Percentiles rank a stretch among this genome's conserved stretches.
Evolutionary conservation across 2,888 invertebrate species (phyloP).

Genomic region (Athalia circularis): DNA sequence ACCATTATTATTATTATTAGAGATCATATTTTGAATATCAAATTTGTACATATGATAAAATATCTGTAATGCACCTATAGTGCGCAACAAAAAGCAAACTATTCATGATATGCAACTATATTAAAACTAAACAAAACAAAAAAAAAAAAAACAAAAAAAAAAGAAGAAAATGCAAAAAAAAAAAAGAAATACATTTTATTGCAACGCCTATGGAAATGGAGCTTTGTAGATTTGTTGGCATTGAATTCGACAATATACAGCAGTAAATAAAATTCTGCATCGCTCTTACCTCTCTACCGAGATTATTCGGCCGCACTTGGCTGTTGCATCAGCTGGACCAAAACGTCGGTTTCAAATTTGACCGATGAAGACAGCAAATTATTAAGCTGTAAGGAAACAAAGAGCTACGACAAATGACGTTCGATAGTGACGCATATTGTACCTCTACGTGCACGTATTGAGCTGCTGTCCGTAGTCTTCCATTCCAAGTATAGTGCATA

Average conservation of each 20-base stretch:
- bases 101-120: slow-evolving; percentile 17
- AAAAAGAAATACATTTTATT: too few species aligned
- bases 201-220: slow-evolving; percentile 4
- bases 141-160: not conserved
- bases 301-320: too few species aligned
- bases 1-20: slow-evolving; percentile 19
- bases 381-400: too few species aligned
- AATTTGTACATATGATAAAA: slow-evolving; percentile 63
- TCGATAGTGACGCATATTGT: too few species aligned
- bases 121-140: too few species aligned
- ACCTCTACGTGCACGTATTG: not conserved
- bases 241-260: not conserved
- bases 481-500: slow-evolving; percentile 36
- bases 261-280: too few species aligned
- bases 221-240: slow-evolving; percentile 17
- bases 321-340: too few species aligned
- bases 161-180: not conserved
- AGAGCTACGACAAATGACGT: too few species aligned
- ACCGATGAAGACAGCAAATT: too few species aligned
- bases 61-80: slow-evolving; percentile 31
- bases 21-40: slow-evolving; percentile 66
- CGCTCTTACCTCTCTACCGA: too few species aligned
- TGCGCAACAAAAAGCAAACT: slow-evolving; percentile 25
- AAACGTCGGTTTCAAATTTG: too few species aligned
- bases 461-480: slow-evolving; percentile 41